Evolutionary conservation across 1,140 invertebrate species (phyloP), one percentile per base, ranked within the genome.

Genomic region (Platorchestia sp.): DNA sequence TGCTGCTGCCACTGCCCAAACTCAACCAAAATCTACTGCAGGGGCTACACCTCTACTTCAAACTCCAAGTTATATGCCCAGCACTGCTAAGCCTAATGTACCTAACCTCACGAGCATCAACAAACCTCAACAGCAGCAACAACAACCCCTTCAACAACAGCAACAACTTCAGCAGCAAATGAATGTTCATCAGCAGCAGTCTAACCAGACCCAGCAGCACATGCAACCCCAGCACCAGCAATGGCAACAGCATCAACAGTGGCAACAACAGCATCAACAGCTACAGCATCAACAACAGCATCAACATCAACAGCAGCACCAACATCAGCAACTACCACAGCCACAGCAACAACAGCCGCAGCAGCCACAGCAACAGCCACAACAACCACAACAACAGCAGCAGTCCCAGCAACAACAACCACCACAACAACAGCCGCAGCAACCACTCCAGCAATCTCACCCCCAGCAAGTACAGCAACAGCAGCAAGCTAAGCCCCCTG

Each of bases 31-130:
- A 45, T 42, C 43, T 45, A 45, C 43, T 19, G 40, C 91, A 93
- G 36, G 91, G 10, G 91, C 44, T 7, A 44, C 91, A 44, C 91
- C 91, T 93, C 45, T 93, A 47, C 45, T 93, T 44, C 91, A 93
- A 0, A 93, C 91, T n/a, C 91, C 91, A 45, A 93, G 91, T 47
- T 93, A 93, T 93, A 42, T 44, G 91, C 91, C 91, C 16, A 93
- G 91, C 40, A 22, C 91, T 40, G 45, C 10, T 10, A 93, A 93
- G 40, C 91, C 91, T 40, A 93, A 41, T 40, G 14, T 93, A 44
- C 91, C 91, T 47, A 93, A 45, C 47, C 91, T 93, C 36, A 93
- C 91, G 0, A 93, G 91, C 45, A 93, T 93, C 40, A 47, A 45
- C 45, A 93, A 93, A 36, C 91, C 91, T 10, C 91, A 45, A 19